Base-by-base conservation (phyloP, 2,797 vertebrate species). In the Lithobates sylvaticus region DNA sequence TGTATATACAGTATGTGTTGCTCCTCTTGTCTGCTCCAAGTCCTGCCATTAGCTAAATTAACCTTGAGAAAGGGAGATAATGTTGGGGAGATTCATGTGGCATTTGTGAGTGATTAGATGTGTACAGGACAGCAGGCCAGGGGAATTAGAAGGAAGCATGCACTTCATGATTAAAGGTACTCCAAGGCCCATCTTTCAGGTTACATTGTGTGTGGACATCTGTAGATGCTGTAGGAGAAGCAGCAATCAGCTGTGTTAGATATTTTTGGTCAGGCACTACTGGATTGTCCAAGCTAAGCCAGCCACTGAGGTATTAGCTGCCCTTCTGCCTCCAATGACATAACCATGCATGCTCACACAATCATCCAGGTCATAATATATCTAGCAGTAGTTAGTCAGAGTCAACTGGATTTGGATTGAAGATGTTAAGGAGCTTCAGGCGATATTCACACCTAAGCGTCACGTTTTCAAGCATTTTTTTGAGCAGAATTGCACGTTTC, bases 1-100 rank as follows among this genome's bases (percentile, higher is more conserved):
- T 87, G 86, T 83, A 75, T 84, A 79, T 83, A 84, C 81, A 78
- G 76, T 83, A 87, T 68, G 86, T 87, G 86, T 87, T 79, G 61
- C 67, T 74, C 75, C 69, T 84, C 81, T 84, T 87, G 81, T 87
- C 86, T 84, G 42, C 81, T 69, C 29, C 23, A 79, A 81, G 81
- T 78, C 76, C 86, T 29, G 61, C 81, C 86, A 87, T 87, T 87
- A 87, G 86, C 69, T 84, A 87, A 84, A 87, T 87, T 87, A 83
- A 77, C 85, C 85, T 83, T 83, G 79, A 86, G 85, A 65, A 83
- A 67, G 50, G 29, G 54, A 78, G 80, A 83, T 83, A 82, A 86
- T 83, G 68, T 47, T 50, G 5, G 27, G 34, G 67, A 87, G 80
- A 71, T n/a, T 83, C 39, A 74, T 74, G 80, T 83, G 85, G 44